Base-by-base conservation (phyloP, 2,888 invertebrate genomes). In the Alsophila aescularia region DNA sequence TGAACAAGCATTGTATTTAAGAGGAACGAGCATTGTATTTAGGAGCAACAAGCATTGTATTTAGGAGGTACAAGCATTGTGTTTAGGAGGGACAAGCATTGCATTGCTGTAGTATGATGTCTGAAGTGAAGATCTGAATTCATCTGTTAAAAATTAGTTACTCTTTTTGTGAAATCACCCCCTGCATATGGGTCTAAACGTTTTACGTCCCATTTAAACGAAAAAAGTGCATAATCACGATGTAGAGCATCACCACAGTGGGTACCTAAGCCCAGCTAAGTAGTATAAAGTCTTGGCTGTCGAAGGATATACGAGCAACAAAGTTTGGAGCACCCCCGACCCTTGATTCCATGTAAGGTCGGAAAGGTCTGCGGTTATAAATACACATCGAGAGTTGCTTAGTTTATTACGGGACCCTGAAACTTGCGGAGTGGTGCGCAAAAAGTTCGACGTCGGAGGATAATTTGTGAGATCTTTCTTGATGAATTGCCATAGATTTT, bases 321-420 rank as follows among this genome's bases (percentile, higher is more conserved):
- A 56, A 56, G 45, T 56, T 56, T 50, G 50, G 34, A 50, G 50
- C 55, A 39, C 44, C 47, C 41, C 34, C 49, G 50, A 56, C 55
- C 55, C 55, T 56, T 47, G 55, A 36, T 47, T 37, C 53, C 43
- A 41, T 47, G 47, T 53, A 31, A 54, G 39, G 48, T 39, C 36
- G 39, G 35, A 50, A 55, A 50, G 55, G 50, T 44, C 44, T 35
- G 50, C 35, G 48, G 54, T 44, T 45, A 50, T 56, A 56, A 56
- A 50, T 45, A 56, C 55, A 50, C 55, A 56, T 56, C 55, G 55
- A 39, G 45, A 41, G 36, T 51, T 34, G 50, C 40, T 50, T 56
- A 56, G 44, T 56, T 56, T 56, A 55, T 45, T 55, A 50, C 50
- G 15, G 32, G 34, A 31, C 40, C 34, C 49, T 16, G 31, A 36